Evolutionary conservation across 2,888 invertebrate genomes (phyloP), one percentile per base, ranked within the genome.

Genomic region (Scaptomyza cyrtandrae): DNA sequence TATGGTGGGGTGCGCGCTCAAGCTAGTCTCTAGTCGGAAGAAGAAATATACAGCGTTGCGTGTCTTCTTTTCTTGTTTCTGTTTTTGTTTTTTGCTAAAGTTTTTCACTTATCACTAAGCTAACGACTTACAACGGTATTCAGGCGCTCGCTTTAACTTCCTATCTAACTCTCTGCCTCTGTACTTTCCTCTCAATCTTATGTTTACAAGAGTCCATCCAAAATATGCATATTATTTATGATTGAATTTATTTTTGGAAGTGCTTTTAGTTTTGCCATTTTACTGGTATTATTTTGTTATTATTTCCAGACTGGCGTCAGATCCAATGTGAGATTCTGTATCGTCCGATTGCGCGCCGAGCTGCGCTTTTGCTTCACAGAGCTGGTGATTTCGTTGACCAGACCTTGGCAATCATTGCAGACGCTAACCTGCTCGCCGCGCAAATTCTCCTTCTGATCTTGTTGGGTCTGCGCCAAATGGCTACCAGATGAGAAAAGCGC

Each of bases 361-460:
- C 97, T 95, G 86, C 97, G 95, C 71, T 95, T 96, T 64, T 95
- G 96, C 66, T 91, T 91, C 95, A 95, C 76, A 24, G 97, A 97
- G 92, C 97, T 96, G 91, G 98, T 98, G 91, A 98, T 98, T 93
- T 98, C 97, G 85, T 97, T 94, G 66, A 98, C 97, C 96, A 98
- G 96, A 68, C 96, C 96, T 91, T 97, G 97, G 93, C 98, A 98
- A 93, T 98, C 98, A 92, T 97, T 96, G 91, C 98, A 98, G 50
- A 98, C 97, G 70, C 96, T 95, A 95, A 98, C 97, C 90, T 96
- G 95, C 67, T 97, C 95, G 78, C 95, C 95, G 67, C 95, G 94
- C 50, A 95, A 93, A 19, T 94, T 94, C 90, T 96, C 96, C 66
- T 94, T 93, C 46, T 93, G 93, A 57, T 93, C 92, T 60, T 91